Percentiles rank a stretch among this genome's conserved stretches.
These are phyloP conservation scores for Rattus rattus DNA, from an alignment of 2,113 vertebrate genomes.

Conservation along the genomic window DNA sequence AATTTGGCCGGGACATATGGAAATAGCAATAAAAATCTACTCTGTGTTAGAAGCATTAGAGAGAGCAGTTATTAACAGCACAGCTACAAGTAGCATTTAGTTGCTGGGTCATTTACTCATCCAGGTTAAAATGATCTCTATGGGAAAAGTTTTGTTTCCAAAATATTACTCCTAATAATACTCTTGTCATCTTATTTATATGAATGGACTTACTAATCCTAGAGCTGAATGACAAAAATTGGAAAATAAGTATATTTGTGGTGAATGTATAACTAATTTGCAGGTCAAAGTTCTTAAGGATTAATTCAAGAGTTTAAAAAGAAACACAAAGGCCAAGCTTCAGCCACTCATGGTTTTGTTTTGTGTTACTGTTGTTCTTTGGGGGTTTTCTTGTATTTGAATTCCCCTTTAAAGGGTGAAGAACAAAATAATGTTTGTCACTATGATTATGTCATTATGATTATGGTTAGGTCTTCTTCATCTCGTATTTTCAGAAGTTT, in stretches of 20 bases:
- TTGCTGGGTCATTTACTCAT: constrained; percentile 51
- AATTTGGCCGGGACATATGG: constrained; percentile 74
- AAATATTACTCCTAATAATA: constrained; percentile 40
- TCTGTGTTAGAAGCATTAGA: constrained; percentile 61
- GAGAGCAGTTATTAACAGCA: constrained; percentile 52
- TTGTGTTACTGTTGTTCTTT: neutral
- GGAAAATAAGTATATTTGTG: constrained; percentile 34
- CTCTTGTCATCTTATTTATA: constrained; percentile 66
- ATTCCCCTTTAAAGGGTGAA: neutral
- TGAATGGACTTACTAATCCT: constrained; percentile 38
- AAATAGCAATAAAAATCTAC: constrained; percentile 77
- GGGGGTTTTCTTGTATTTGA: neutral
- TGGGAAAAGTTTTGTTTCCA: constrained; percentile 53
- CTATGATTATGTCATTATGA: constrained; percentile 43
- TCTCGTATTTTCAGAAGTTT: constrained; percentile 19
- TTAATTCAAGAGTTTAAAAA: constrained; percentile 13
- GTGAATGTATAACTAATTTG: constrained; percentile 38
- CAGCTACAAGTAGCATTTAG: constrained; percentile 47
- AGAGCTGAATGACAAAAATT: constrained; percentile 40
- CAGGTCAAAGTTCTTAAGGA: constrained; percentile 8
- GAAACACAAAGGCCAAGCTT: neutral
- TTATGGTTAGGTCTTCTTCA: neutral
- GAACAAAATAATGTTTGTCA: neutral
- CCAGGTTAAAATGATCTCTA: constrained; percentile 61
- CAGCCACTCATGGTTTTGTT: neutral